Evolutionary conservation across 2,888 invertebrate genomes (phyloP), one percentile per base, ranked within the genome.

Genomic region (Acrocera orbiculus): DNA sequence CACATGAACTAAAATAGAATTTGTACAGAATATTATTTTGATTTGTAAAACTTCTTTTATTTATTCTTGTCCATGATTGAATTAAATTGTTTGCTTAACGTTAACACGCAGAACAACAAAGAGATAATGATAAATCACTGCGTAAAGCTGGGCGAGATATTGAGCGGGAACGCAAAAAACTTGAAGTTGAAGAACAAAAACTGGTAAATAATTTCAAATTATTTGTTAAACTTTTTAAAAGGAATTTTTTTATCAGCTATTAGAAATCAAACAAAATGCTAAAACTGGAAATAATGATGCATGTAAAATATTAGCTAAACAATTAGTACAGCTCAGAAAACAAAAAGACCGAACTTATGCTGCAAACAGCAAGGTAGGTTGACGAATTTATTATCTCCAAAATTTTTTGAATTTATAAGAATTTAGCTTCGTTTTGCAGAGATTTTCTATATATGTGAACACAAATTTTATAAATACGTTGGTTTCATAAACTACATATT

Each of bases 151-250:
- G 76, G 7, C 65, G 92, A 43, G 89, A 87, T 46, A 66, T 92
- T 43, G 86, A 86, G 41, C 65, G 85, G 41, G 90, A 90, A 52
- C 70, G 81, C 44, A 63, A 69, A 33, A 73, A 79, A 41, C 58
- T 92, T 45, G 90, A 90, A 54, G 68, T 77, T 44, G 85, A 90
- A 55, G 90, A 92, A 54, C 86, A 87, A 45, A 85, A 87, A 65
- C 58, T 92, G 56, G 83, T 82, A 58, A 58, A 62, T 48, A 27
- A n/a, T n/a, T n/a, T 35, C 13, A 13, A 17, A 20, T 27, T 30
- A 31, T n/a, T n/a, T n/a, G n/a, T n/a, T n/a, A n/a, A n/a, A n/a
- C n/a, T n/a, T n/a, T n/a, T n/a, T n/a, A n/a, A n/a, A n/a, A n/a
- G n/a, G n/a, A 9, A 23, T 22, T 30, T 4, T 32, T 27, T 32